These are phyloP conservation scores for Pantherophis vulpinus DNA, from an alignment of 2,797 vertebrate genomes.

Conservation along the genomic window DNA sequence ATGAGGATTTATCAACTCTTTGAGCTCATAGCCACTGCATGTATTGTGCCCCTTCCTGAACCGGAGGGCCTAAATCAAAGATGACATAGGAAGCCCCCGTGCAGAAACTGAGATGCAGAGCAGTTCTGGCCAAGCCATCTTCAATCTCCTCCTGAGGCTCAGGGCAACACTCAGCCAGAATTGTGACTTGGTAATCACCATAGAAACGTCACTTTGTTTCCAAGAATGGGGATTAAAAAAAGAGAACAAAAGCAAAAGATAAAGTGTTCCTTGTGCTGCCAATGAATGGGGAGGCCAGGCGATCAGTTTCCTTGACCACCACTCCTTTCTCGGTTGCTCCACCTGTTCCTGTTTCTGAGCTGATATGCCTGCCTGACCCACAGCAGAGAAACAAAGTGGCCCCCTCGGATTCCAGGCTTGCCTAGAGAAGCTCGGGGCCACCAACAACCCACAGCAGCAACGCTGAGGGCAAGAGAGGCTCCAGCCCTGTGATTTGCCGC, in stretches of 20 bases:
- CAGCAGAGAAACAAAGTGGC: background rate
- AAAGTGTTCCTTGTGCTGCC: slow-evolving; percentile 55
- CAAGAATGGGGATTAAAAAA: slow-evolving; percentile 53
- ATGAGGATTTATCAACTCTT: background rate
- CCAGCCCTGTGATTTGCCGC: background rate
- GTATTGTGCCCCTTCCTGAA: background rate
- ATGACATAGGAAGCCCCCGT: background rate
- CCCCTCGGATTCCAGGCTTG: background rate
- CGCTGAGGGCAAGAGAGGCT: background rate
- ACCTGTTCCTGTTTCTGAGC: background rate
- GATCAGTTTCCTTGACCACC: background rate
- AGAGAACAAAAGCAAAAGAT: slow-evolving; percentile 66
- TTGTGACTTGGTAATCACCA: slow-evolving; percentile 71
- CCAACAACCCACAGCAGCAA: background rate
- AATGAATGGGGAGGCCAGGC: slow-evolving; percentile 40
- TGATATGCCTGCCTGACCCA: background rate
- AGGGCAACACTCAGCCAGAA: slow-evolving; percentile 70
- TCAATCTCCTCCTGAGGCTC: slow-evolving; percentile 51
- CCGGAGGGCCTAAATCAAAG: background rate
- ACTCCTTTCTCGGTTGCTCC: background rate
- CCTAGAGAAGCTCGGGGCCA: background rate
- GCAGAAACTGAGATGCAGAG: slow-evolving; percentile 40
- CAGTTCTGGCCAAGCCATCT: slow-evolving; percentile 45
- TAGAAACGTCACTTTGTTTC: slow-evolving; percentile 70
- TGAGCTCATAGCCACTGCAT: too few species aligned